Base-by-base conservation (phyloP, 2,113 vertebrate species). In the Coturnix japonica region DNA sequence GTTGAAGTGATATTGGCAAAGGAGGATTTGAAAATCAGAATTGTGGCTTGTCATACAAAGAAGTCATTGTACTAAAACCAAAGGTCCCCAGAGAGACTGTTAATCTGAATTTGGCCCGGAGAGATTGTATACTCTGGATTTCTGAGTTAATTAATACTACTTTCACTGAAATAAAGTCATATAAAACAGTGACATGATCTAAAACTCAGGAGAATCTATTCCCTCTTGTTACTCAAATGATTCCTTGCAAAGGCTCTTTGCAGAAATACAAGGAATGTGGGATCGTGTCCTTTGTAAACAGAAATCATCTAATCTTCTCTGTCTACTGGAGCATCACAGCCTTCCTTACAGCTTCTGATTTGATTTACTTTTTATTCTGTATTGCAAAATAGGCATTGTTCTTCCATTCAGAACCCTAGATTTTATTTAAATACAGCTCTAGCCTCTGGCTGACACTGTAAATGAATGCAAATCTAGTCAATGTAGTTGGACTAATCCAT, bases 391-490 rank as follows among this genome's bases (percentile, higher is more conserved):
- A 74, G 33, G 18, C 0, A 0, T 72, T 81, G 46, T 72, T 92
- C 81, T 87, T 93, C 75, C 49, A 59, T 90, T 91, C 70, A 69
- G 61, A 90, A 84, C 13, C 30, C 47, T 78, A 67, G 57, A 53
- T 93, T 85, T 72, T 90, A 54, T 94, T 93, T 79, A 88, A 93
- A 85, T 81, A 78, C 88, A 88, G 30, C 61, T 81, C 51, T 91
- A 81, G 51, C 76, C 79, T 94, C 64, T 90, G 77, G 77, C 76
- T 88, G 83, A 84, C 88, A 61, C 39, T 46, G n/a, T 85, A 94
- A 93, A 93, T 75, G 14, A 94, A 94, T 93, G 74, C 76, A 94
- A 73, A 94, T 88, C 43, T 60, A 88, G 80, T 78, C 69, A 91
- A 9, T 86, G 41, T 77, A 17, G 39, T 61, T 88, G 69, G 47